A percentile compares a stretch with the other conserved stretches of the same genome.
phyloP scores from a whole-genome alignment of 2,113 vertebrate species.

The Acanthisitta chloris region DNA sequence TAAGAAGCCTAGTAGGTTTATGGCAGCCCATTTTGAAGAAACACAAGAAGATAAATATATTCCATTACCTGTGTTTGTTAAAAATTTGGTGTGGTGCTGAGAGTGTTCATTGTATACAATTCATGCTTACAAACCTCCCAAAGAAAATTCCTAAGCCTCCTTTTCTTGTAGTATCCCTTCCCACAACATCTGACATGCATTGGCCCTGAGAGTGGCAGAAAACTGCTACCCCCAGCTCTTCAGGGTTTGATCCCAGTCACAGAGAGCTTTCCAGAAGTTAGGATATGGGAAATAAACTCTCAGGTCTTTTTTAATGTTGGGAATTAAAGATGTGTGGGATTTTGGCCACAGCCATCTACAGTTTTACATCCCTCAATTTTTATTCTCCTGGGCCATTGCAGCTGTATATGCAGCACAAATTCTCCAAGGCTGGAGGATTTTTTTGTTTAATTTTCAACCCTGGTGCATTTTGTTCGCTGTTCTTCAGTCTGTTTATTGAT shows the following conservation, averaged over 20 bases:
- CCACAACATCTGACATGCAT: neutral
- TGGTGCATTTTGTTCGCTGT: neutral
- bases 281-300: neutral
- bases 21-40: neutral
- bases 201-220: neutral
- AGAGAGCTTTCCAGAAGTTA: neutral
- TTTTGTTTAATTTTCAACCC: neutral
- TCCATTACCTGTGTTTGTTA: neutral
- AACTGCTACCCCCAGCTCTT: neutral
- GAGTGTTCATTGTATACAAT: fast-evolving
- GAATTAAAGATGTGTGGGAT: neutral
- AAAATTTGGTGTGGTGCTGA: neutral
- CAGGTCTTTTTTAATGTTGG: neutral
- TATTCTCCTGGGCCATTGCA: neutral
- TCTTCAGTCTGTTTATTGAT: slow-evolving; percentile 22
- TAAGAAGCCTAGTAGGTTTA: neutral
- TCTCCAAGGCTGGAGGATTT: neutral
- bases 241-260: neutral
- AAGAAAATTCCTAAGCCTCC: neutral
- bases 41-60: neutral
- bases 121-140: neutral
- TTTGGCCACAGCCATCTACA: neutral
- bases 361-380: neutral
- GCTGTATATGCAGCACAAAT: neutral
- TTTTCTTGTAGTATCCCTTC: neutral